Base-by-base conservation (phyloP, 1,140 invertebrate genomes). In the Papilio dardanus region DNA sequence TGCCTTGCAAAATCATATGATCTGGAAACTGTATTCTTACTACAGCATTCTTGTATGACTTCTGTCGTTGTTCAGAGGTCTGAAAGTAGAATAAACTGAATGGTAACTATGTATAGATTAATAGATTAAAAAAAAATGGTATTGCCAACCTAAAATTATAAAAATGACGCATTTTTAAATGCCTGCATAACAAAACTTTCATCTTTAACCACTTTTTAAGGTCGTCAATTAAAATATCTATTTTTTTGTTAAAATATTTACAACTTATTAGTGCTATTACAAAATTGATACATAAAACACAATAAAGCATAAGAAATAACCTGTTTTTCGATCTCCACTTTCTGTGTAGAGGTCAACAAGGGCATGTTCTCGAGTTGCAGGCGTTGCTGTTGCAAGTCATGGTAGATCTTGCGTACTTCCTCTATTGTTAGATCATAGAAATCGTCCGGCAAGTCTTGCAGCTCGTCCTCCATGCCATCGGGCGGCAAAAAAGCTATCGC, bases 21-120 rank as follows among this genome's bases (percentile, higher is more conserved):
- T 98, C 95, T 3, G 97, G 97, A 90, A 98, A 98, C 84, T 96
- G 96, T 81, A 98, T 94, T 67, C 97, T 93, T 62, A 98, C 96
- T 10, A 97, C 95, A 62, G 95, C 95, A 83, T 95, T 94, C 79
- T 96, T 95, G 87, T 98, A 97, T 76, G 95, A 94, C 74, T 95
- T 93, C 21, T 97, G 85, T 81, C 94, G 94, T 19, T 94, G 90
- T 65, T 95, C 79, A 79, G 94, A 94, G 62, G 78, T 76, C 90
- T 92, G 79, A 65, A 90, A 86, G 76, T 65, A 42, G 81, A 19
- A 58, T 28, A 14, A n/a, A n/a, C n/a, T n/a, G n/a, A n/a, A n/a
- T n/a, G n/a, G n/a, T n/a, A n/a, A n/a, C n/a, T n/a, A n/a, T n/a
- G n/a, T n/a, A n/a, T n/a, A n/a, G n/a, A n/a, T n/a, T n/a, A n/a